A percentile compares a stretch with the other conserved stretches of the same genome.
Conservation (phyloP, 2,113 vertebrate genomes). For the Peromyscus polionotus region DNA sequence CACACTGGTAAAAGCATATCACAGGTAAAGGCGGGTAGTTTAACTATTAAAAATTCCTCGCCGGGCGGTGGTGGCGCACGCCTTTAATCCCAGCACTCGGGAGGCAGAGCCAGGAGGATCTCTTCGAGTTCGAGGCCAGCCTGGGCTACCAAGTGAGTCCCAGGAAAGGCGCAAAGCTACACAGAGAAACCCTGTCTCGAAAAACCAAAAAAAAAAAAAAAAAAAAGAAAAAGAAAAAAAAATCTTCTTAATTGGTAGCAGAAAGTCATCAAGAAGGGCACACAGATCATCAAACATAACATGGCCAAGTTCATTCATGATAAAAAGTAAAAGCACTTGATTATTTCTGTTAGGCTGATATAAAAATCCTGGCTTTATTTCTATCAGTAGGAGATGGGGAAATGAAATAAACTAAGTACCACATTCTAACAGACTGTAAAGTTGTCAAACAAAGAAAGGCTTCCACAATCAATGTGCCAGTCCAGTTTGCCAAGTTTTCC, state of each 20-base stretch:
- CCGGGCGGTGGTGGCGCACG: too few relatives aligned
- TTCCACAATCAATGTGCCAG: not conserved
- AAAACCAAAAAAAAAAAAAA: too few relatives aligned
- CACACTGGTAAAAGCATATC: not conserved
- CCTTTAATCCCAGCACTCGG: too few relatives aligned
- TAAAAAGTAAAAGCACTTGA: not conserved
- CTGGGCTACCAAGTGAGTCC: too few relatives aligned
- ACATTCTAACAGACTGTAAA: not conserved
- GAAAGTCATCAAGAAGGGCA: constrained; percentile 22
- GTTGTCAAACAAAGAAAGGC: not conserved
- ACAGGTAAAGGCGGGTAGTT: not conserved
- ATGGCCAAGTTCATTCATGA: not conserved
- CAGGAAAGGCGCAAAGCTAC: too few relatives aligned
- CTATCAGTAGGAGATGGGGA: not conserved
- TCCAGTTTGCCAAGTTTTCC: not conserved
- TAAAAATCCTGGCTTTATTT: not conserved
- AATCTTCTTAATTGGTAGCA: constrained; percentile 1
- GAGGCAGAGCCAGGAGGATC: too few relatives aligned
- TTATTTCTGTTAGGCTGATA: not conserved
- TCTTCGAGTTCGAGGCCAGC: too few relatives aligned
- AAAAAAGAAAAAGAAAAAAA: too few relatives aligned
- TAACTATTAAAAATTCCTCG: constrained; percentile 30
- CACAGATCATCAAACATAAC: not conserved
- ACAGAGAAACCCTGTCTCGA: too few relatives aligned
- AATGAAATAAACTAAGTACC: not conserved